These are phyloP conservation scores for Drosophila malerkotliana DNA, from an alignment of 1,140 invertebrate genomes.

Conservation along the genomic window DNA sequence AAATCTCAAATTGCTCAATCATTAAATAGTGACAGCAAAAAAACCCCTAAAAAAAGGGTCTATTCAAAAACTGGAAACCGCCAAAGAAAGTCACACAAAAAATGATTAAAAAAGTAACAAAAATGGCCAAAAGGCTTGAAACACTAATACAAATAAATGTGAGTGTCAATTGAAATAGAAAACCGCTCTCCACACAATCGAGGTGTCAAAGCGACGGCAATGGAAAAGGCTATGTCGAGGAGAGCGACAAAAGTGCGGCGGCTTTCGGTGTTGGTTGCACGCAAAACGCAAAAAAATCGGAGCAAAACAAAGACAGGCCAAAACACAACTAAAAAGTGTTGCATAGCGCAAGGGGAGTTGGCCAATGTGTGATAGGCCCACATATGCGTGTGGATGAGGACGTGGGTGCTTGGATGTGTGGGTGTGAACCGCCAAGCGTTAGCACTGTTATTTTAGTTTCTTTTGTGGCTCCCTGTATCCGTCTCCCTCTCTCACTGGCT, in stretches of 20 bases:
- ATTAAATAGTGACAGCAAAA: slow-evolving; percentile 1
- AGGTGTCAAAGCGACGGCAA: slow-evolving; percentile 75
- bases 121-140: slow-evolving; percentile 29
- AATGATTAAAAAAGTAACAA: slow-evolving; percentile 5
- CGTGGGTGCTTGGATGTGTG: slow-evolving; percentile 17
- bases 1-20: slow-evolving; percentile 1
- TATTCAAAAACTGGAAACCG: slow-evolving; percentile 29
- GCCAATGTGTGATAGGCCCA: slow-evolving; percentile 67
- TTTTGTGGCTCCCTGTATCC: slow-evolving; percentile 19
- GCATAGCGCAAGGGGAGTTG: slow-evolving; percentile 79
- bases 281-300: slow-evolving; percentile 33
- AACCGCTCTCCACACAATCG: slow-evolving; percentile 73
- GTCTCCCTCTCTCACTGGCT: slow-evolving; percentile 6
- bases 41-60: slow-evolving; percentile 1
- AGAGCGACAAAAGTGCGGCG: slow-evolving; percentile 72
- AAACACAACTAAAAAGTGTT: slow-evolving; percentile 57
- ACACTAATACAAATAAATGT: slow-evolving; percentile 58
- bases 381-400: slow-evolving; percentile 19
- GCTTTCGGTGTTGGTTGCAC: slow-evolving; percentile 53
- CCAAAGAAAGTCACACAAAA: slow-evolving; percentile 40
- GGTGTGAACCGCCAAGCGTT: slow-evolving; percentile 51
- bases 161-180: slow-evolving; percentile 80
- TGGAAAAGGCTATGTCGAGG: slow-evolving; percentile 23
- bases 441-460: slow-evolving; percentile 60
- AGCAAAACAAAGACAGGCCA: slow-evolving; percentile 40